These are phyloP conservation scores for Manacus vitellinus DNA, from an alignment of 2,113 vertebrate genomes.

Conservation along the genomic window DNA sequence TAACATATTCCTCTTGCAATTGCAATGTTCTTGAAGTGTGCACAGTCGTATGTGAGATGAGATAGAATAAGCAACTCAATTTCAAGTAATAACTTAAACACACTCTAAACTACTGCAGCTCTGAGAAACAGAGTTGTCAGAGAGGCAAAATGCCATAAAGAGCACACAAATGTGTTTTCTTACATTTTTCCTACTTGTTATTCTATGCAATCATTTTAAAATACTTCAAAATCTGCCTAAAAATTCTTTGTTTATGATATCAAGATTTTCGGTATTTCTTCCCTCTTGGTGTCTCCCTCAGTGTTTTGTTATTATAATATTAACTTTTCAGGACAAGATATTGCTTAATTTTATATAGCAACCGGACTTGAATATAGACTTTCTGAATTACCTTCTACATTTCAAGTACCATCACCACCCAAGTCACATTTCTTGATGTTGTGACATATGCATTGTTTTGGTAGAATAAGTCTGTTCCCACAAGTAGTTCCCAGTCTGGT, in stretches of 20 bases:
- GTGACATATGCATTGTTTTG: constrained; percentile 23
- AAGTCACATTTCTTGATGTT: neutral
- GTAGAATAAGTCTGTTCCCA: constrained; percentile 49
- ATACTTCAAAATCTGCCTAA: neutral
- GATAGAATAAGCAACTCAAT: neutral
- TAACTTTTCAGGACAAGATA: neutral
- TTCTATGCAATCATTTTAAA: neutral
- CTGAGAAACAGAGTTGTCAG: neutral
- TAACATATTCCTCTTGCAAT: neutral
- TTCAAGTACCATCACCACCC: neutral
- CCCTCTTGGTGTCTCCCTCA: neutral
- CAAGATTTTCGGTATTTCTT: neutral
- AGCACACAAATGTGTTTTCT: neutral
- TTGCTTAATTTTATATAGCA: neutral
- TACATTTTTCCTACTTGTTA: neutral
- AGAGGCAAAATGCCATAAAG: neutral
- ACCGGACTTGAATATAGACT: neutral
- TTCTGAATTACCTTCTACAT: neutral
- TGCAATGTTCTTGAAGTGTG: neutral
- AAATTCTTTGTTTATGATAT: neutral
- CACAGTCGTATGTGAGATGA: neutral
- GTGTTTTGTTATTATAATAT: neutral
- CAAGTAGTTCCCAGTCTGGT: constrained; percentile 46
- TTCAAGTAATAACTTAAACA: neutral
- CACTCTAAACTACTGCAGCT: neutral